A percentile compares a stretch with the other conserved stretches of the same genome.
These are phyloP conservation scores for Hyposoter didymator DNA, from an alignment of 2,888 invertebrate species.

Conservation along the genomic window DNA sequence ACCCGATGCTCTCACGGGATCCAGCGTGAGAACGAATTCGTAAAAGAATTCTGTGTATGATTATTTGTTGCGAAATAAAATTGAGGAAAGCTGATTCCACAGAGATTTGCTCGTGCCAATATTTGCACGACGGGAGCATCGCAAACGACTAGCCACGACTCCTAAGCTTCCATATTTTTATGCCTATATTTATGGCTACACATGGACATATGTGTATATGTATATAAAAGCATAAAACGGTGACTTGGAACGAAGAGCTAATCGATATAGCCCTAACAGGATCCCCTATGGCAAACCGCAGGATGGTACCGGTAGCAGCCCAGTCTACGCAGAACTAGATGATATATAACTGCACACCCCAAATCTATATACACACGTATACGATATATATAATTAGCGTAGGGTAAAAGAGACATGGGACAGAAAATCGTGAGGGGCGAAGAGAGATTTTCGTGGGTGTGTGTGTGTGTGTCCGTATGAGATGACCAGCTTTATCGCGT, in stretches of 20 bases:
- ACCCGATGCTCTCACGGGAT: too few species aligned
- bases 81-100: neutral
- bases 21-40: too few species aligned
- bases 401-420: conserved; percentile 9
- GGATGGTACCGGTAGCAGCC: conserved; percentile 32
- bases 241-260: conserved; percentile 60
- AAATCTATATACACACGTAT: neutral
- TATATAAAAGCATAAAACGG: conserved; percentile 40
- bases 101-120: conserved; percentile 25
- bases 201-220: neutral
- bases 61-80: neutral
- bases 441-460: neutral
- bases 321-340: conserved; percentile 47
- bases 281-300: conserved; percentile 27
- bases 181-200: neutral
- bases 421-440: neutral
- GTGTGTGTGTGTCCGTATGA: neutral
- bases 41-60: too few species aligned
- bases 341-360: conserved; percentile 3
- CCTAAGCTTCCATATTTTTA: neutral
- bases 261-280: conserved; percentile 58
- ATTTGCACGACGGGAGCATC: conserved; percentile 15
- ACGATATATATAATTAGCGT: conserved; percentile 1
- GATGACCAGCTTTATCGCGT: conserved; percentile 52
- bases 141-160: neutral